Conservation (phyloP, 2,888 invertebrate species). For the Baronia brevicornis region DNA sequence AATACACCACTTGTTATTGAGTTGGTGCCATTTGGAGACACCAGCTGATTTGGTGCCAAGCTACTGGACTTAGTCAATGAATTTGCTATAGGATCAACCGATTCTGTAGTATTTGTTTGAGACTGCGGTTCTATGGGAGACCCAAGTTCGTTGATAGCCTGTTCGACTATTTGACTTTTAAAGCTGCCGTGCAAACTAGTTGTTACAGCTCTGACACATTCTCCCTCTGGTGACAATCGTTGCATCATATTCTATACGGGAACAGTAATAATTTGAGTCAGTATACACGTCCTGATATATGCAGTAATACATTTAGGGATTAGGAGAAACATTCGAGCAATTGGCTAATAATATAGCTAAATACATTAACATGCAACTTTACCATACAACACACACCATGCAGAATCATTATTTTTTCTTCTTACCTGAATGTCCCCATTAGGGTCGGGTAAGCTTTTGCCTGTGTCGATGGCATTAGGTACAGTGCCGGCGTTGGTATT, state of each 20-base stretch:
- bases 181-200: slow-evolving; percentile 81
- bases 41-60: slow-evolving; percentile 59
- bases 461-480: slow-evolving; percentile 49
- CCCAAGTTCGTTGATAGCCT: slow-evolving; percentile 49
- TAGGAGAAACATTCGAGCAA: slow-evolving; percentile 20
- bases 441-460: slow-evolving; percentile 47
- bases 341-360: slow-evolving; percentile 23
- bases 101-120: slow-evolving; percentile 59
- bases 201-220: slow-evolving; percentile 76
- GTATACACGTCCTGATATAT: slow-evolving; percentile 23
- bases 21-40: slow-evolving; percentile 69
- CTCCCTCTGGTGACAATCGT: slow-evolving; percentile 82
- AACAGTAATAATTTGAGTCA: slow-evolving; percentile 52
- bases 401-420: slow-evolving; percentile 24
- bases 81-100: slow-evolving; percentile 54
- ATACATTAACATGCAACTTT: slow-evolving; percentile 22
- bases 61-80: slow-evolving; percentile 57
- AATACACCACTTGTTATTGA: slow-evolving; percentile 72
- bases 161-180: slow-evolving; percentile 73
- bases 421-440: slow-evolving; percentile 65
- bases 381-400: slow-evolving; percentile 36
- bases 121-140: slow-evolving; percentile 61
- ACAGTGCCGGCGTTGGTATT: slow-evolving; percentile 52
- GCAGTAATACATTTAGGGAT: slow-evolving; percentile 14
- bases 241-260: slow-evolving; percentile 79